Evolutionary conservation across 2,888 invertebrate genomes (phyloP).

Genomic region (Synanthedon andrenaeformis): DNA sequence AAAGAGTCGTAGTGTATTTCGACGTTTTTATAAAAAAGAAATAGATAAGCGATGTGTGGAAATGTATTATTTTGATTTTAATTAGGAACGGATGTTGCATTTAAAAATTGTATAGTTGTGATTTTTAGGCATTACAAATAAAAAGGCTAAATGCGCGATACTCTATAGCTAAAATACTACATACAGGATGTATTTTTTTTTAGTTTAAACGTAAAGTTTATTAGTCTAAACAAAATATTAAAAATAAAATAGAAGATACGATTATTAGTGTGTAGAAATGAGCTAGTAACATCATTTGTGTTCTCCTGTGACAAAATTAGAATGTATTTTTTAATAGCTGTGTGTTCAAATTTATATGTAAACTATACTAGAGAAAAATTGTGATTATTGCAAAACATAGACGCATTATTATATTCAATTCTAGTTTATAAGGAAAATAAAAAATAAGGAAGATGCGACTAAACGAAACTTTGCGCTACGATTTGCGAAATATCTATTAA

Average conservation of each 20-base stretch:
- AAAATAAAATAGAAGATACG: conserved; percentile 46
- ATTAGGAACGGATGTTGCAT: conserved; percentile 58
- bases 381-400: no score
- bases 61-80: conserved; percentile 45
- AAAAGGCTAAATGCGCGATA: conserved; percentile 52
- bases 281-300: conserved; percentile 19
- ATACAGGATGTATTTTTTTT: conserved; percentile 58
- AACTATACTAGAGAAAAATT: no score
- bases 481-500: no score
- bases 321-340: no score
- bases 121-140: conserved; percentile 54
- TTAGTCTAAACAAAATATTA: conserved; percentile 35
- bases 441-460: no score
- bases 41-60: conserved; percentile 53
- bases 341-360: no score
- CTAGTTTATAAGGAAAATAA: no score
- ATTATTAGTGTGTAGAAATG: conserved; percentile 55
- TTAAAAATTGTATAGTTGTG: conserved; percentile 35
- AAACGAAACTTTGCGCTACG: no score
- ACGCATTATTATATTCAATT: no score
- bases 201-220: conserved; percentile 56
- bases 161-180: conserved; percentile 51
- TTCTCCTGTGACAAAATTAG: neutral
- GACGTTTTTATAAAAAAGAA: conserved; percentile 40
- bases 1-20: conserved; percentile 46